phyloP scores from a whole-genome alignment of 2,888 invertebrate genomes.

The Drosophila austrosaltans region DNA sequence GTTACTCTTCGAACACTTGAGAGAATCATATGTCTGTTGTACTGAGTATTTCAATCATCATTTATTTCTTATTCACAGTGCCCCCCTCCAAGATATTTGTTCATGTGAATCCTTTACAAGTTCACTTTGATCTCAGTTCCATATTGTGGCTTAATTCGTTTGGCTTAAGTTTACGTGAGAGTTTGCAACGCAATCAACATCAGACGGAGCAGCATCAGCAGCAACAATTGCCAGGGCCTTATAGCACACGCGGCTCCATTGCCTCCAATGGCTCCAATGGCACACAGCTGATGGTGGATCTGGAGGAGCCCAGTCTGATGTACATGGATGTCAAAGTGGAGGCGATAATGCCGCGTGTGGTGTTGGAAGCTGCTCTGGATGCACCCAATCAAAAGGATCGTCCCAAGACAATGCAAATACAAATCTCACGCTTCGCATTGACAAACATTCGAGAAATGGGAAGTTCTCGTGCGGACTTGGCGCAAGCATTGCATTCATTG shows the following conservation, averaged over 20 bases:
- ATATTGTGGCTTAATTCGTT: conserved; percentile 98
- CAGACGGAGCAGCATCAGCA: conserved; percentile 17
- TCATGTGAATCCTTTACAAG: conserved; percentile 94
- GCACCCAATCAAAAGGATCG: conserved; percentile 93
- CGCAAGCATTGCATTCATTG: conserved; percentile 90
- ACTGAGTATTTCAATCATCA: background rate
- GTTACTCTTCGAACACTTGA: no score
- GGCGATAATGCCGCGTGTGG: conserved; percentile 93
- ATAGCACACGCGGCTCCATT: conserved; percentile 55
- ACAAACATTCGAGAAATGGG: conserved; percentile 87
- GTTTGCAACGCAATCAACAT: conserved; percentile 85
- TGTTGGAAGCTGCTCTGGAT: conserved; percentile 88
- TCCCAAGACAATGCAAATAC: conserved; percentile 91
- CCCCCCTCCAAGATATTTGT: conserved; percentile 96
- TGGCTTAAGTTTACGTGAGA: conserved; percentile 92
- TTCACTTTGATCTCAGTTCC: conserved; percentile 94
- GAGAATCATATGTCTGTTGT: no score
- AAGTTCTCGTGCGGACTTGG: conserved; percentile 90
- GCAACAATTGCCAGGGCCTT: conserved; percentile 42
- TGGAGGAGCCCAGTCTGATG: conserved; percentile 82
- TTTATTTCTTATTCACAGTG: conserved; percentile 86
- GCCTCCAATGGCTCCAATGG: conserved; percentile 69
- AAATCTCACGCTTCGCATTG: conserved; percentile 85
- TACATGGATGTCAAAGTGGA: conserved; percentile 95
- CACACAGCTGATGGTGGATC: conserved; percentile 65